Evolutionary conservation across 30 jellyfish, hydroid and myxozoan species (phyloP).

Genomic region (Pseudorhiza aurosa): DNA sequence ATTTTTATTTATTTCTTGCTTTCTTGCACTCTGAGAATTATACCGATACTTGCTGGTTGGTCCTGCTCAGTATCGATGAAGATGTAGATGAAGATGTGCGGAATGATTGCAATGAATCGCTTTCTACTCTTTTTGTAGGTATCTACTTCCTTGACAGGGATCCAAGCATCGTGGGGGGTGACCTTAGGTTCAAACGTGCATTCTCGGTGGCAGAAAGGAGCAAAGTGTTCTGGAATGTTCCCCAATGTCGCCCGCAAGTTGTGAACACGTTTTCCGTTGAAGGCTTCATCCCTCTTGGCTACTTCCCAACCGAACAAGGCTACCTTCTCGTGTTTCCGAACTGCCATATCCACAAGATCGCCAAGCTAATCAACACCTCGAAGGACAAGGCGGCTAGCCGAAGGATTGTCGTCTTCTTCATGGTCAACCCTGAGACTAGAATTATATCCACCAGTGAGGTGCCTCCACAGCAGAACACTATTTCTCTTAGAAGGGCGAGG

Average conservation of each 20-base stretch:
- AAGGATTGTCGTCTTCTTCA: slow-evolving; percentile 74
- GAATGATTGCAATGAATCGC: too few species aligned
- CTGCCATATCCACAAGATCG: slow-evolving; percentile 77
- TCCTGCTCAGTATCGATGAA: too few species aligned
- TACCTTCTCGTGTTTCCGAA: slow-evolving; percentile 73
- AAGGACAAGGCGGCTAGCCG: slow-evolving; percentile 55
- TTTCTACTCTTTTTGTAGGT: slow-evolving; percentile 41
- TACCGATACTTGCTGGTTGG: too few species aligned
- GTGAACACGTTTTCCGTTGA: slow-evolving; percentile 42
- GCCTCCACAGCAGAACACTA: slow-evolving; percentile 67
- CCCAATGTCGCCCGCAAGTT: slow-evolving; percentile 47
- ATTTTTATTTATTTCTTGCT: too few species aligned
- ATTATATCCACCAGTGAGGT: slow-evolving; percentile 73
- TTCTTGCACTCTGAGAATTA: too few species aligned
- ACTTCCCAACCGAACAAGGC: slow-evolving; percentile 74
- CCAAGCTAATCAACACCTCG: slow-evolving; percentile 52
- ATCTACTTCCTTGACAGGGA: slow-evolving; percentile 75
- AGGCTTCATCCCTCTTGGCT: slow-evolving; percentile 76
- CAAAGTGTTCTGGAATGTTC: slow-evolving; percentile 34
- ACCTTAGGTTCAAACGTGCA: slow-evolving; percentile 70
- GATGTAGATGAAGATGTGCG: too few species aligned
- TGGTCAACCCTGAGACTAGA: slow-evolving; percentile 75
- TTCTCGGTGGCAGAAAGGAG: slow-evolving; percentile 42
- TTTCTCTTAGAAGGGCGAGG: slow-evolving; percentile 36
- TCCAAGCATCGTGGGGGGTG: slow-evolving; percentile 67